Percentiles rank a stretch among this genome's conserved stretches.
These are phyloP conservation scores for Corythornis vintsioides DNA, from an alignment of 2,113 vertebrate genomes.

Conservation along the genomic window DNA sequence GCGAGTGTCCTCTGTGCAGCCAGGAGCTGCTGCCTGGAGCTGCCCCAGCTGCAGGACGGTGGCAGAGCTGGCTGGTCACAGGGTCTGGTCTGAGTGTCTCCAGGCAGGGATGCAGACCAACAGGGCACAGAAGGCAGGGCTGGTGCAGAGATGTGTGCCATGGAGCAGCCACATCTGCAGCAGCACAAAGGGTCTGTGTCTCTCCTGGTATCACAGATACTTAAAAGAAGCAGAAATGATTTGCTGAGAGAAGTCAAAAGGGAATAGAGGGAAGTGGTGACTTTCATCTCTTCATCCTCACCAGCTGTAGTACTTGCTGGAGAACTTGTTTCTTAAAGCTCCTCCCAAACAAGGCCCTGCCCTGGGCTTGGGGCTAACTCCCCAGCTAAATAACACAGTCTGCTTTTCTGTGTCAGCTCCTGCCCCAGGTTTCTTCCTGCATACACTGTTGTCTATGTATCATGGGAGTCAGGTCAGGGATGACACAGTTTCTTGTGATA, in stretches of 20 bases:
- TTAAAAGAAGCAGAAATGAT: neutral
- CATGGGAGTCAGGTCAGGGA: neutral
- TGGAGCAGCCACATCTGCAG: rapidly evolving
- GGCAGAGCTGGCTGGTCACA: neutral
- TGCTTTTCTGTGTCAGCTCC: neutral
- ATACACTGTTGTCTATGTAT: neutral
- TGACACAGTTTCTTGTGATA: neutral
- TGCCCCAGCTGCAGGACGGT: neutral
- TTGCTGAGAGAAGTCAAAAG: neutral
- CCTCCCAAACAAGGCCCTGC: neutral
- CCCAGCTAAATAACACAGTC: neutral
- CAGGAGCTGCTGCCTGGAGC: neutral
- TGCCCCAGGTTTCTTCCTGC: neutral
- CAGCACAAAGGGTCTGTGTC: neutral
- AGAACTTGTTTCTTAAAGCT: neutral
- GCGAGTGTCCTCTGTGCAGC: rapidly evolving
- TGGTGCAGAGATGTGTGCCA: rapidly evolving
- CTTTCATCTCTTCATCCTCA: neutral
- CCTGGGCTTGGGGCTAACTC: neutral
- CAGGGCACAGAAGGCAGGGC: rapidly evolving
- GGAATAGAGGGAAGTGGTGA: neutral
- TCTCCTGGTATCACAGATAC: neutral
- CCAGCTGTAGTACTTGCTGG: neutral
- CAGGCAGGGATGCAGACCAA: too few relatives aligned
- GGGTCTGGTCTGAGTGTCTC: neutral